These are phyloP conservation scores for Thinocorus orbignyianus DNA, from an alignment of 2,113 vertebrate species.

Conservation along the genomic window DNA sequence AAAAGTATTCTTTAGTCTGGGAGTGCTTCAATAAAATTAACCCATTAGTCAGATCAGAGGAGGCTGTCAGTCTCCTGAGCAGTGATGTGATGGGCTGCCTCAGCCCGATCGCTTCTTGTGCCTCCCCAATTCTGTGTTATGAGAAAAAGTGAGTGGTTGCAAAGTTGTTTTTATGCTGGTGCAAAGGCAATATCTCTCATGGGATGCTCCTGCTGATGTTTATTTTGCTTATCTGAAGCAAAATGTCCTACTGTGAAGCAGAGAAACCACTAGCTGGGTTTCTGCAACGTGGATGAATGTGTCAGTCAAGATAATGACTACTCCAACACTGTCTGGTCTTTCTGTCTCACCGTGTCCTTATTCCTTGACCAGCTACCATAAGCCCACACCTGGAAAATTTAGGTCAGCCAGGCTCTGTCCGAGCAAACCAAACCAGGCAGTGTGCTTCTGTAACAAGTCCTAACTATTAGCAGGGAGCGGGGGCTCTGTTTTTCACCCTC, in stretches of 20 bases:
- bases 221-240: slow-evolving; percentile 14
- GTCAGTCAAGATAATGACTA: not conserved
- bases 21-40: slow-evolving; percentile 13
- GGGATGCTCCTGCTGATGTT: not conserved
- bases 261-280: not conserved
- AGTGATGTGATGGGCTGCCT: not conserved
- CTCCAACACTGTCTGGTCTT: not conserved
- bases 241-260: not conserved
- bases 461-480: not conserved
- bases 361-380: not conserved
- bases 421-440: not conserved
- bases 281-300: not conserved
- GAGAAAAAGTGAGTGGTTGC: not conserved
- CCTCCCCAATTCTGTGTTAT: not conserved
- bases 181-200: not conserved
- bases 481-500: not conserved
- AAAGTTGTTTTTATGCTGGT: slow-evolving; percentile 1
- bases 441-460: not conserved
- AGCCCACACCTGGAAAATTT: not conserved
- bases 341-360: not conserved
- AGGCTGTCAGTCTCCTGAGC: not conserved
- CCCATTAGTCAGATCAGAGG: slow-evolving; percentile 18
- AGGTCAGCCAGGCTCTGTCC: not conserved
- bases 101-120: not conserved
- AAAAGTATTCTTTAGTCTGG: not conserved